Evolutionary conservation across 2,888 invertebrate species (phyloP).

Genomic region (Drosophila mettleri): DNA sequence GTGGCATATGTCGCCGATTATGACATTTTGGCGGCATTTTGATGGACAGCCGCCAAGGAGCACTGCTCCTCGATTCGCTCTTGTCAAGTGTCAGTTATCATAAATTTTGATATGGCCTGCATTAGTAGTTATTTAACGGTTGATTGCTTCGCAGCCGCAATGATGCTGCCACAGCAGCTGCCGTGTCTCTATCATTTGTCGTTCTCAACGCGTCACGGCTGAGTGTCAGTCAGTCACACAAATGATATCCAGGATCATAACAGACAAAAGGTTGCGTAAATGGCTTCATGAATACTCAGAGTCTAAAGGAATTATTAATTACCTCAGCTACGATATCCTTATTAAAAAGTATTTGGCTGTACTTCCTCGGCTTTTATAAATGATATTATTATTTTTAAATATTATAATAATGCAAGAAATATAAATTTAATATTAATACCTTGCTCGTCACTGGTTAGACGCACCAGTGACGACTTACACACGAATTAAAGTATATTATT

Average conservation of each 20-base stretch:
- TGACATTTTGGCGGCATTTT: conserved; percentile 71
- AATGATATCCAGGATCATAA: neutral
- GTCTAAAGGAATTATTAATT: neutral
- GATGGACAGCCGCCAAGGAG: conserved; percentile 33
- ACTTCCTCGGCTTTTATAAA: no score
- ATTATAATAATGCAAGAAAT: no score
- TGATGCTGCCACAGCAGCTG: conserved; percentile 17
- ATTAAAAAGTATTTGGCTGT: neutral
- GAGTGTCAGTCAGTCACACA: neutral
- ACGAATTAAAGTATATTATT: no score
- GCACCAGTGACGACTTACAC: no score
- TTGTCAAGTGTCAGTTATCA: conserved; percentile 49
- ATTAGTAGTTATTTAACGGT: conserved; percentile 67
- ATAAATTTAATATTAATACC: no score
- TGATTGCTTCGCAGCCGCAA: conserved; percentile 33
- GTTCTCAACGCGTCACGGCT: conserved; percentile 8
- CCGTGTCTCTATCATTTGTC: conserved; percentile 9
- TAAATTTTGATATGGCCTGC: conserved; percentile 46
- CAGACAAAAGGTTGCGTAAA: neutral
- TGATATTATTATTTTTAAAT: no score
- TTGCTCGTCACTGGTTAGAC: no score
- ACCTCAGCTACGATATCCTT: no score
- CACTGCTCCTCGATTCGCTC: conserved; percentile 8
- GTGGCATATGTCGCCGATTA: conserved; percentile 71
- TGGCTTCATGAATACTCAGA: neutral